Percentiles rank a stretch among this genome's conserved stretches.
Evolutionary conservation across 1,140 invertebrate species (phyloP).

Genomic region (Argopecten irradians): DNA sequence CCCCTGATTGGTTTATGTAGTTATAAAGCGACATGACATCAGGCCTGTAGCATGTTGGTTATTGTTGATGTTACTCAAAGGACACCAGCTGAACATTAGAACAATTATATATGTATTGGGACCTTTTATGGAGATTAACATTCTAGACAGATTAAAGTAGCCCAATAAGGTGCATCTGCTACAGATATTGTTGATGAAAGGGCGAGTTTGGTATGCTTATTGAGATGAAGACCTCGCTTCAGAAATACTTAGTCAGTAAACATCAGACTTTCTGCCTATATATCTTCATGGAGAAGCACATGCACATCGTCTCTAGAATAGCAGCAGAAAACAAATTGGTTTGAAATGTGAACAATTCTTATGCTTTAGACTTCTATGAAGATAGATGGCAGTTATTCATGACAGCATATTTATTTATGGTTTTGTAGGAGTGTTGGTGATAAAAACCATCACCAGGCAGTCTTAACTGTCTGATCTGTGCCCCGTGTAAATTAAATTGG

Average conservation of each 20-base stretch:
- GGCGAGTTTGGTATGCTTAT: not conserved
- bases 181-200: too few relatives aligned
- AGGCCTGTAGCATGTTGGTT: too few relatives aligned
- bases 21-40: too few relatives aligned
- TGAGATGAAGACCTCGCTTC: not conserved
- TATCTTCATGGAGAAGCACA: not conserved
- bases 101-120: too few relatives aligned
- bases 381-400: not conserved
- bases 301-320: not conserved
- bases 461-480: not conserved
- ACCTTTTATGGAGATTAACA: too few relatives aligned
- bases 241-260: not conserved
- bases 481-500: not conserved
- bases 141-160: too few relatives aligned
- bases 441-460: not conserved
- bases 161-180: too few relatives aligned
- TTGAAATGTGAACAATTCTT: not conserved
- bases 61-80: too few relatives aligned
- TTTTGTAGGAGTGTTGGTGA: not conserved
- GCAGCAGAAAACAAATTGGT: not conserved
- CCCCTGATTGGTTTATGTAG: too few relatives aligned
- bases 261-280: too few relatives aligned
- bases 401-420: not conserved
- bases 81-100: too few relatives aligned
- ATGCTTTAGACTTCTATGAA: not conserved